A percentile compares a stretch with the other conserved stretches of the same genome.
Conservation (phyloP, 2,888 invertebrate genomes). For the Tigriopus californicus region DNA sequence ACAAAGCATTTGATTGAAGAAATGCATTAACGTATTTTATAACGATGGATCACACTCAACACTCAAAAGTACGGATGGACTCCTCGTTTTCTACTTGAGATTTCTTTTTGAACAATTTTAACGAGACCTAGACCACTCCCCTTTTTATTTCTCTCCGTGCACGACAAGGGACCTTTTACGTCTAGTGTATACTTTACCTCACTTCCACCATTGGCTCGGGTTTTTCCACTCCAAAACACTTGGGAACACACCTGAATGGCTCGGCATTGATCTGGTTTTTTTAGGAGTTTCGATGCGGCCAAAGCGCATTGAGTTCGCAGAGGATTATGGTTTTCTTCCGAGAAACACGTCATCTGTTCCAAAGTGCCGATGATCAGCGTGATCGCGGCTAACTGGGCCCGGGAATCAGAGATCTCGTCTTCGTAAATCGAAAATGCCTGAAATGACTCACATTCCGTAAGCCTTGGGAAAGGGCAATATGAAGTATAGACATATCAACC, state of each 20-base stretch:
- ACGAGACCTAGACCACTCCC: too few species aligned
- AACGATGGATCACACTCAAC: neutral
- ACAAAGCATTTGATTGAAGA: too few species aligned
- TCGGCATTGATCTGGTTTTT: slow-evolving; percentile 94
- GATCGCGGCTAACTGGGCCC: slow-evolving; percentile 87
- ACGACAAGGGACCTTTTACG: too few species aligned
- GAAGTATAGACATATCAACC: slow-evolving; percentile 11
- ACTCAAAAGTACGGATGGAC: neutral
- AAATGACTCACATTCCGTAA: slow-evolving; percentile 20
- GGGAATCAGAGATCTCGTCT: slow-evolving; percentile 93
- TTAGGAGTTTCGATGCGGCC: slow-evolving; percentile 82
- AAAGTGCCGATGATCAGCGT: slow-evolving; percentile 86
- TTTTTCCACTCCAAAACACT: slow-evolving; percentile 86
- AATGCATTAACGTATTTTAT: neutral
- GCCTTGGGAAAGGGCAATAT: slow-evolving; percentile 17
- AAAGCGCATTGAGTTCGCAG: slow-evolving; percentile 85
- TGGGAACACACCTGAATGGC: slow-evolving; percentile 60
- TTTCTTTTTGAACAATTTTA: too few species aligned
- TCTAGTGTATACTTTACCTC: slow-evolving; percentile 27
- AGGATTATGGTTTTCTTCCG: slow-evolving; percentile 91
- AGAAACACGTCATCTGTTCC: slow-evolving; percentile 62
- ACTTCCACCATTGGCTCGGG: slow-evolving; percentile 31
- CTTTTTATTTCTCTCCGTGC: too few species aligned
- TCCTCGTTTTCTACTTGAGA: neutral
- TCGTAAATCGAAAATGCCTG: slow-evolving; percentile 89